These are phyloP conservation scores for Gracilinanus agilis DNA, from an alignment of 2,113 vertebrate genomes.

Conservation along the genomic window DNA sequence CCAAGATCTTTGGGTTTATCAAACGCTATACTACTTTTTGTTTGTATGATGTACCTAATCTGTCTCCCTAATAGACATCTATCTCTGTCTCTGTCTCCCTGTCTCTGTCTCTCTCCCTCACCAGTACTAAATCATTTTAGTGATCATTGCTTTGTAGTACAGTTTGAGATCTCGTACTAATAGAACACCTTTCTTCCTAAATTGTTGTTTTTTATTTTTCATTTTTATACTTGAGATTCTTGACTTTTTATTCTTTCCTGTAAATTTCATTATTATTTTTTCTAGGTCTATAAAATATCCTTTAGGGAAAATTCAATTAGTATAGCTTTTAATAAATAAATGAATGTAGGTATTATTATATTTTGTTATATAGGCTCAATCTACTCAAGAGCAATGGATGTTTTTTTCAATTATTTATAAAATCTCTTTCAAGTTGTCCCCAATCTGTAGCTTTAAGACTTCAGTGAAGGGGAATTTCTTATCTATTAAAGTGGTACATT, in stretches of 20 bases:
- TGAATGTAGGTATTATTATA: not conserved
- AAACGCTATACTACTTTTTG: not conserved
- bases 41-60: not conserved
- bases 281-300: not conserved
- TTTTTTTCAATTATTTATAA: not conserved
- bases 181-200: not conserved
- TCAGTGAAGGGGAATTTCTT: not conserved
- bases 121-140: not conserved
- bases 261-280: not conserved
- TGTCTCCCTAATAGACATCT: not conserved
- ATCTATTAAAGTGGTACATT: not conserved
- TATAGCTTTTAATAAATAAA: not conserved
- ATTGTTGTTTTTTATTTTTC: not conserved
- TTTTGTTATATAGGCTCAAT: not conserved
- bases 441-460: not conserved
- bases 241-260: not conserved
- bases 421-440: not conserved
- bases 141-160: not conserved
- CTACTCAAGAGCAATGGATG: not conserved
- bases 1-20: not conserved
- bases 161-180: not conserved
- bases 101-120: not conserved
- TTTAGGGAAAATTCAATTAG: not conserved
- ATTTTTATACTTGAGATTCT: not conserved
- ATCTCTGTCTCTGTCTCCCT: not conserved